Conservation (phyloP, 2,888 invertebrate genomes). For the Hypena proboscidalis region DNA sequence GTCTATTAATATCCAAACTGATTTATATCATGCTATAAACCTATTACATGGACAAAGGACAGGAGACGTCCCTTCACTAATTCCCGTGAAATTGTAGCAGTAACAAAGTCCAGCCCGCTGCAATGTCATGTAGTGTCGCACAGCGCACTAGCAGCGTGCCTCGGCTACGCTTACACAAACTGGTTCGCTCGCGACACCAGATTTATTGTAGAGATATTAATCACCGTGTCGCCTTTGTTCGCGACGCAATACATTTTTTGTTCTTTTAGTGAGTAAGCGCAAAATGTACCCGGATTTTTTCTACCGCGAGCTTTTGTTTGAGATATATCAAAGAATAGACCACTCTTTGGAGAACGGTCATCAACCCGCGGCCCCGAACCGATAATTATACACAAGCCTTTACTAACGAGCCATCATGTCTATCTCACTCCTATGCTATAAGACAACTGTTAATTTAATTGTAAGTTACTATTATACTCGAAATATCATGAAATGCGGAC, state of each 20-base stretch:
- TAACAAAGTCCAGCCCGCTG: background rate
- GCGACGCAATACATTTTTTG: conserved; percentile 57
- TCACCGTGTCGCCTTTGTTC: conserved; percentile 74
- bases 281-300: conserved; percentile 64
- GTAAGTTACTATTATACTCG: conserved; percentile 38
- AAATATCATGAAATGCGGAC: conserved; percentile 26
- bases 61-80: background rate
- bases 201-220: conserved; percentile 68
- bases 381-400: conserved; percentile 71
- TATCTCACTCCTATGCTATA: conserved; percentile 37
- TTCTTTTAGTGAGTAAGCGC: conserved; percentile 70
- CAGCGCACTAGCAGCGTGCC: conserved; percentile 1
- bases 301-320: conserved; percentile 70
- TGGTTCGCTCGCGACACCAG: conserved; percentile 30
- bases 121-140: conserved; percentile 7
- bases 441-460: conserved; percentile 50
- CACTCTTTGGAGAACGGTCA: conserved; percentile 67
- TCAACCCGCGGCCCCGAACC: conserved; percentile 60
- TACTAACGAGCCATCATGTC: conserved; percentile 65
- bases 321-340: conserved; percentile 78
- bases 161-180: conserved; percentile 11
- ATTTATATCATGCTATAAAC: no score
- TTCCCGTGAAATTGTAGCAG: conserved; percentile 1
- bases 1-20: no score
- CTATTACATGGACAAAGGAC: no score